These are phyloP conservation scores for Neoniphon sammara DNA, from an alignment of 2,797 vertebrate species.

Conservation along the genomic window DNA sequence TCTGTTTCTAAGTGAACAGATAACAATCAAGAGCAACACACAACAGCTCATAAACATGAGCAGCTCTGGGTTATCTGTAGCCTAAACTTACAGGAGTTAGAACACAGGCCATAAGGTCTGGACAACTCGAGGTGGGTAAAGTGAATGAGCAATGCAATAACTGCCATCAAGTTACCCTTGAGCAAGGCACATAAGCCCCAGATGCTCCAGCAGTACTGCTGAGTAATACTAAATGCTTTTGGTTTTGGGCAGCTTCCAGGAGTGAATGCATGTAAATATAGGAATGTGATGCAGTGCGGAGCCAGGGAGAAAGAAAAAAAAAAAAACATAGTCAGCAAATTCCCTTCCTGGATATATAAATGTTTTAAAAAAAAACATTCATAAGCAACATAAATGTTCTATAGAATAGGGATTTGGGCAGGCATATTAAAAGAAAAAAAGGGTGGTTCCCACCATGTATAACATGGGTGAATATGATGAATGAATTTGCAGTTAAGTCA, in stretches of 20 bases:
- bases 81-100: not conserved
- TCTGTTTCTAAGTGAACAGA: not conserved
- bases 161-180: not conserved
- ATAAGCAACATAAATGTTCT: slow-evolving; percentile 32
- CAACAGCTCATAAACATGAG: not conserved
- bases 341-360: slow-evolving; percentile 34
- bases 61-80: not conserved
- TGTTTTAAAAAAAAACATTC: slow-evolving; percentile 37
- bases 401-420: slow-evolving; percentile 20
- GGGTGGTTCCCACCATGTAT: not conserved
- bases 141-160: not conserved
- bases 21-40: not conserved
- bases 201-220: slow-evolving; percentile 6
- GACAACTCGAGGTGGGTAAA: not conserved
- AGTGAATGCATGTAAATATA: slow-evolving; percentile 20
- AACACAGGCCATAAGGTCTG: not conserved
- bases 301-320: too few species aligned
- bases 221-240: not conserved
- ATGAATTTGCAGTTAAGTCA: slow-evolving; percentile 57
- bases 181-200: not conserved
- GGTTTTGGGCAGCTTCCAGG: not conserved
- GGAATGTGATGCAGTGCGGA: slow-evolving; percentile 34
- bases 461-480: slow-evolving; percentile 9
- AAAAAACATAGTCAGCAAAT: slow-evolving; percentile 50
- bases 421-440: slow-evolving; percentile 1